Percentiles rank a stretch among this genome's conserved stretches.
phyloP scores from a whole-genome alignment of 1,140 invertebrate species.

The Plectrocnemia conspersa region DNA sequence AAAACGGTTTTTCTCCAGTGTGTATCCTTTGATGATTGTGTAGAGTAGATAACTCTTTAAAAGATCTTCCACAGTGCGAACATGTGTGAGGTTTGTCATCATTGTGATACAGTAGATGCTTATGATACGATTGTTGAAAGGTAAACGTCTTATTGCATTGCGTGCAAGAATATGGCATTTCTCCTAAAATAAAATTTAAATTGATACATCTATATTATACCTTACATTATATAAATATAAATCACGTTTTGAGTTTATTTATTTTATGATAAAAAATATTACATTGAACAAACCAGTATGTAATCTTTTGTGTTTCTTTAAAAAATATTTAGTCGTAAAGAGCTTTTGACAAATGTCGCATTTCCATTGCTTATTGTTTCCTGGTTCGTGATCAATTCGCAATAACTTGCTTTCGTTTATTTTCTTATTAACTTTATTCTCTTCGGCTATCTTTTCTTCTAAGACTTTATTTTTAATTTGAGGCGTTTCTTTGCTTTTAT shows the following conservation, averaged over 20 bases:
- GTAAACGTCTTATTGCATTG: constrained; percentile 86
- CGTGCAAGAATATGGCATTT: constrained; percentile 80
- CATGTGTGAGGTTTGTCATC: constrained; percentile 81
- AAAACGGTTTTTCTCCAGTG: constrained; percentile 87
- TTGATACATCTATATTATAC: constrained; percentile 7
- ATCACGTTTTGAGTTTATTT: constrained; percentile 15
- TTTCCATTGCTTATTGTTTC: constrained; percentile 59
- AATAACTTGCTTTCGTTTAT: neutral
- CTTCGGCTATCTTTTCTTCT: constrained; percentile 3
- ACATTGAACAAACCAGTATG: constrained; percentile 67
- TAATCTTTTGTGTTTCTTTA: constrained; percentile 83
- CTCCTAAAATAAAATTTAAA: constrained; percentile 54
- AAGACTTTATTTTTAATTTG: neutral
- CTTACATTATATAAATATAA: constrained; percentile 9
- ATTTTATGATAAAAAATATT: constrained; percentile 5
- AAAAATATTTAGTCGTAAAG: constrained; percentile 85
- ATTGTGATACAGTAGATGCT: constrained; percentile 80
- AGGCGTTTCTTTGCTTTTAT: neutral
- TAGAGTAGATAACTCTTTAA: constrained; percentile 83
- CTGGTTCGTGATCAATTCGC: neutral
- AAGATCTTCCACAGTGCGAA: constrained; percentile 71
- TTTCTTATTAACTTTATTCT: neutral
- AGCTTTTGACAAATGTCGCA: constrained; percentile 79
- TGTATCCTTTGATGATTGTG: constrained; percentile 85
- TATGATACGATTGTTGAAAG: constrained; percentile 88